These are phyloP conservation scores for Tineola bisselliella DNA, from an alignment of 2,888 invertebrate species.

Conservation along the genomic window DNA sequence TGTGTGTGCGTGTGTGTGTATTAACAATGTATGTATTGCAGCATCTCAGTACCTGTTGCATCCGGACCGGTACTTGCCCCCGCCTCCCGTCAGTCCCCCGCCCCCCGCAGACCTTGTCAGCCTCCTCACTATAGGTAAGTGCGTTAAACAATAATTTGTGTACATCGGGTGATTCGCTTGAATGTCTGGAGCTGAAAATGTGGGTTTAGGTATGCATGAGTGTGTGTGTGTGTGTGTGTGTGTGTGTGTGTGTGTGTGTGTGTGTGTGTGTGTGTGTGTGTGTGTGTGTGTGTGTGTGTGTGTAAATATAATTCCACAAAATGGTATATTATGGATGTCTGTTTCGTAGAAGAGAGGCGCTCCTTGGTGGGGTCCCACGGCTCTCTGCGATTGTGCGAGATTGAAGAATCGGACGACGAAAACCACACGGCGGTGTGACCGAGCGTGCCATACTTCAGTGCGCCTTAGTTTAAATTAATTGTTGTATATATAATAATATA, in stretches of 20 bases:
- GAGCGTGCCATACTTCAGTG: slow-evolving; percentile 15
- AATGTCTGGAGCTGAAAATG: too few species aligned
- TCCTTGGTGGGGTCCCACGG: slow-evolving; percentile 72
- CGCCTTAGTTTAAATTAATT: background rate
- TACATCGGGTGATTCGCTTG: too few species aligned
- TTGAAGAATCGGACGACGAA: slow-evolving; percentile 80
- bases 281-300: background rate
- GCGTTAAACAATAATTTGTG: background rate
- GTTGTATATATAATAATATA: too few species aligned
- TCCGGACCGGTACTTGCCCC: slow-evolving; percentile 84
- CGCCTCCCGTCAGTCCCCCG: slow-evolving; percentile 70
- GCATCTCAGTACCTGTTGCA: slow-evolving; percentile 81
- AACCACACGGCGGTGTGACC: slow-evolving; percentile 22
- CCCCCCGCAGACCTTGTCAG: slow-evolving; percentile 70
- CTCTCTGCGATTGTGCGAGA: slow-evolving; percentile 92
- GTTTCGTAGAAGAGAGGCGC: background rate
- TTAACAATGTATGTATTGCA: slow-evolving; percentile 22
- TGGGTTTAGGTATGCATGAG: too few species aligned
- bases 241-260: too few species aligned
- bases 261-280: too few species aligned
- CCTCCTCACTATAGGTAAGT: slow-evolving; percentile 69
- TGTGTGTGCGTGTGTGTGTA: background rate
- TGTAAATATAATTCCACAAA: background rate
- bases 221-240: too few species aligned
- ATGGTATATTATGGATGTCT: background rate